These are phyloP conservation scores for Colostygia pectinataria DNA, from an alignment of 2,888 invertebrate genomes.

Conservation along the genomic window DNA sequence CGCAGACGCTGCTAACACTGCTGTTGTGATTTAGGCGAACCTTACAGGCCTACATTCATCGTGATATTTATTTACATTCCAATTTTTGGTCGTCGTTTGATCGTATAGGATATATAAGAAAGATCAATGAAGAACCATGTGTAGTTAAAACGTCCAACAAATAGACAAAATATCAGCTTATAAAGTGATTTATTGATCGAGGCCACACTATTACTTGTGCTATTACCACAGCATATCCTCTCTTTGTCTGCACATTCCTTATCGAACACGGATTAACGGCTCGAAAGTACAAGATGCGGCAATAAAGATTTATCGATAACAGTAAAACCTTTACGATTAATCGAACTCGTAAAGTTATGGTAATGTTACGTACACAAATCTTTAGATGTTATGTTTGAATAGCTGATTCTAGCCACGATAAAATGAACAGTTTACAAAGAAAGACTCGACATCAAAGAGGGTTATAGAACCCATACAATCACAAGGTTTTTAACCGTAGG, in stretches of 20 bases:
- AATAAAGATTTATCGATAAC: slow-evolving; percentile 40
- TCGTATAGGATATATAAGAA: too few species aligned
- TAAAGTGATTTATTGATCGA: slow-evolving; percentile 8
- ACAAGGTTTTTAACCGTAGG: slow-evolving; percentile 9
- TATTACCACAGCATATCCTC: slow-evolving; percentile 51
- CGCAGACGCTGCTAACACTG: too few species aligned
- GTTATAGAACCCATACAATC: slow-evolving; percentile 17
- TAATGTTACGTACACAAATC: slow-evolving; percentile 25
- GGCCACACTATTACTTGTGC: slow-evolving; percentile 39
- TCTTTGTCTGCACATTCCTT: slow-evolving; percentile 51
- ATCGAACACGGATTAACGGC: slow-evolving; percentile 36
- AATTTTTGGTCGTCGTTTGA: too few species aligned
- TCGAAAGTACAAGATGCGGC: slow-evolving; percentile 36
- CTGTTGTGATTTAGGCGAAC: too few species aligned
- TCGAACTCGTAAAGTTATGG: slow-evolving; percentile 38
- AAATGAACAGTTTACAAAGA: slow-evolving; percentile 21
- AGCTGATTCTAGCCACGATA: slow-evolving; percentile 24
- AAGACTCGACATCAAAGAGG: slow-evolving; percentile 26
- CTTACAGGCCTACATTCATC: too few species aligned
- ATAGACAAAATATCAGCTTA: slow-evolving; percentile 2
- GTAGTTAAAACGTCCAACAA: neutral
- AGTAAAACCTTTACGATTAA: slow-evolving; percentile 45
- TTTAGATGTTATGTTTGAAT: slow-evolving; percentile 19
- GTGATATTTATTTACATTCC: too few species aligned
- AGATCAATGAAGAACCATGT: too few species aligned